Base-by-base conservation (phyloP, 2,113 vertebrate species). In the Phaethornis superciliosus region DNA sequence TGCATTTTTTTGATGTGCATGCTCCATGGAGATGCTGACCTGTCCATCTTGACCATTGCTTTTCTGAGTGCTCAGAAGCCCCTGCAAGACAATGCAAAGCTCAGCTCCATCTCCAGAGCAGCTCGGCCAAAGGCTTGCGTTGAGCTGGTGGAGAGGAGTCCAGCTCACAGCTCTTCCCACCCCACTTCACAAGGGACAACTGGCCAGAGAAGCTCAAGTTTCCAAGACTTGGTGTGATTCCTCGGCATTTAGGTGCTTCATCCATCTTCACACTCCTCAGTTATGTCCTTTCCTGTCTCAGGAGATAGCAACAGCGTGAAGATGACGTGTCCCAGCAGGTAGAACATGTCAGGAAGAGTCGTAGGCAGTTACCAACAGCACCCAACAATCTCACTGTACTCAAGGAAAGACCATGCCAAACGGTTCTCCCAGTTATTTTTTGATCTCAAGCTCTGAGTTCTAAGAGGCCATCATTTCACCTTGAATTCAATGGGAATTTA, bases 1-100 rank as follows among this genome's bases (percentile, higher is more conserved):
- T 78, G 64, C 90, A 68, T 89, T 75, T 40, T 40, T 51, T 81
- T 65, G 15, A 79, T 17, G 12, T 94, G 74, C 80, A 70, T 77
- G 37, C 85, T 33, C 77, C 86, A 88, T 94, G 81, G 72, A 94
- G 81, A 56, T 5, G 32, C 87, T 90, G 77, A 85, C 83, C 72
- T 63, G 67, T 92, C 80, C 80, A 74, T 65, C 54, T 2, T 74
- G 80, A 60, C 88, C 94, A 84, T 94, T 71, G 58, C 80, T 67
- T 64, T 92, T 70, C 58, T 89, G 72, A 79, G 81, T 86, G 63
- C 88, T 92, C 62, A 70, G 90, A 94, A 85, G n/a, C 11, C 33
- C 81, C 83, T 26, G 90, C 86, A 89, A 47, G 69, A 65, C 42
- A 75, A 28, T n/a, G 42, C 54, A 80, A 69, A 87, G 65, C 81